Conservation (phyloP, 2,113 vertebrate genomes). For the Ellobius talpinus region DNA sequence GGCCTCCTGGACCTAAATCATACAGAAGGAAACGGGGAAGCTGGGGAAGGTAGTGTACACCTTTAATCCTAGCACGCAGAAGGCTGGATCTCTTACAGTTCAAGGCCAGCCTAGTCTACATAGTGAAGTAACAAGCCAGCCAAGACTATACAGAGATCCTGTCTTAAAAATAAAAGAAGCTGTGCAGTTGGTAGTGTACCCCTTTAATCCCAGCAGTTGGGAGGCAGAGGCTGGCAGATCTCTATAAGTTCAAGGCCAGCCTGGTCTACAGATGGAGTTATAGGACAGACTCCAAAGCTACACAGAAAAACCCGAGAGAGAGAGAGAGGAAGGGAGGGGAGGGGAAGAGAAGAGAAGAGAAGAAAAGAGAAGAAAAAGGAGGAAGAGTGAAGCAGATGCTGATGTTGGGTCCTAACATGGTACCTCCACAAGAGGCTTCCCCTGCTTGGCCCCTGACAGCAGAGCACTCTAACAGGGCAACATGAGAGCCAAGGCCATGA, state of each 20-base stretch:
- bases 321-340: too few species aligned
- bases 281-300: background rate
- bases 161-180: background rate
- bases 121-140: background rate
- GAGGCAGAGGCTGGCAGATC: background rate
- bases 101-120: background rate
- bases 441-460: background rate
- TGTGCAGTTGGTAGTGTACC: accelerated
- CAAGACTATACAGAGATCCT: background rate
- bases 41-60: background rate
- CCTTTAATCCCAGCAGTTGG: background rate
- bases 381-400: background rate
- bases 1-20: background rate
- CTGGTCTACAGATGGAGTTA: background rate
- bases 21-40: background rate
- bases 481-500: background rate
- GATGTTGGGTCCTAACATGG: background rate
- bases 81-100: background rate
- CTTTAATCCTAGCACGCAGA: background rate
- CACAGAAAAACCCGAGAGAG: background rate
- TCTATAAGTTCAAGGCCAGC: background rate
- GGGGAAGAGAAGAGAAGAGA: too few species aligned
- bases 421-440: background rate
- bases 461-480: background rate
- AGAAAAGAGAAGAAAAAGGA: background rate